Percentiles rank a stretch among this genome's conserved stretches.
phyloP scores from a whole-genome alignment of 53 echinoderm and acorn worm species.

The Henricia sp. region DNA sequence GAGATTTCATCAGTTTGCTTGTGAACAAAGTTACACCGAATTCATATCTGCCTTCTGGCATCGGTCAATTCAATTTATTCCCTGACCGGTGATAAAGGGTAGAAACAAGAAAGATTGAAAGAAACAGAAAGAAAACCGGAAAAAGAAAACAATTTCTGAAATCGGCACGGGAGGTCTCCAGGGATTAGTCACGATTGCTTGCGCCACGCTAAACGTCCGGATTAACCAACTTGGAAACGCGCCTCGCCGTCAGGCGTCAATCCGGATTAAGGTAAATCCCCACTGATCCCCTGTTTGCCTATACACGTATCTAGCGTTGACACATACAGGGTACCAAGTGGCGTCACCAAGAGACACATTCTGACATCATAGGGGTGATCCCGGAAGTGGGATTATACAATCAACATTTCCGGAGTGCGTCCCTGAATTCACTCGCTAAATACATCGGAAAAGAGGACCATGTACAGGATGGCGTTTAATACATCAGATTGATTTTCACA shows the following conservation, averaged over 20 bases:
- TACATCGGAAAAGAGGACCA: no score
- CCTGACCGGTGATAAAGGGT: background rate
- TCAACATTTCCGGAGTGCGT: conserved; percentile 42
- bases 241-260: conserved; percentile 47
- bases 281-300: conserved; percentile 55
- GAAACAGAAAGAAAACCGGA: background rate
- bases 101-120: no score
- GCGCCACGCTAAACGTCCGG: conserved; percentile 51
- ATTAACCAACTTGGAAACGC: conserved; percentile 20
- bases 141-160: conserved; percentile 26
- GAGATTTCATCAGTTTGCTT: background rate
- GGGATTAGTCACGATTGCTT: conserved; percentile 49
- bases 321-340: conserved; percentile 50
- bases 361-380: conserved; percentile 27
- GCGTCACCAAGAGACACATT: conserved; percentile 45
- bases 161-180: conserved; percentile 6
- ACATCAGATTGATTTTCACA: no score
- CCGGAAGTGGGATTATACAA: conserved; percentile 41
- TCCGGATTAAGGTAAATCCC: conserved; percentile 47
- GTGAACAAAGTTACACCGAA: background rate
- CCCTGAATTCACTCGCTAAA: conserved; percentile 50
- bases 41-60: conserved; percentile 25
- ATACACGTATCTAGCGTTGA: conserved; percentile 61
- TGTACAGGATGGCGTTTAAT: no score
- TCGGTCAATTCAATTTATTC: background rate